These are phyloP conservation scores for Ctenoplectra terminalis DNA, from an alignment of 1,140 invertebrate species.

Conservation along the genomic window DNA sequence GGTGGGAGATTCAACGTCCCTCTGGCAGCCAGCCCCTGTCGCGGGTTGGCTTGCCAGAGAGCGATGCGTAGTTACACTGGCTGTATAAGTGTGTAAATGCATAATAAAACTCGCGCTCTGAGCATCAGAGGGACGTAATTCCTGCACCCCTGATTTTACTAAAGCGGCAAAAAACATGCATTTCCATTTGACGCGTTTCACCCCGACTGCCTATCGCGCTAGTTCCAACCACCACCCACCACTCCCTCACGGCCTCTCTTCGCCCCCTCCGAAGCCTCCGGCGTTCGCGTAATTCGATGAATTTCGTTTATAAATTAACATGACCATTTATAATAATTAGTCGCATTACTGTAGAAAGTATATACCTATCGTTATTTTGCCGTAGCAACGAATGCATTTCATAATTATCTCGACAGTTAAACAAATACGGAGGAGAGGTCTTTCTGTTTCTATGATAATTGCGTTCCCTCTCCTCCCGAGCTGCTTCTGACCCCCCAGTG, in stretches of 20 bases:
- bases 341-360: conserved; percentile 55
- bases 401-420: conserved; percentile 57
- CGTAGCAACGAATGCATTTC: conserved; percentile 53
- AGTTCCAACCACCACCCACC: neutral
- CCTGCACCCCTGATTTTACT: conserved; percentile 75
- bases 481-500: neutral
- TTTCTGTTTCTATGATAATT: conserved; percentile 52
- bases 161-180: conserved; percentile 78
- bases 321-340: conserved; percentile 55
- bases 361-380: conserved; percentile 56
- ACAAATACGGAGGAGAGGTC: conserved; percentile 39
- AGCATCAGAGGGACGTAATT: conserved; percentile 62
- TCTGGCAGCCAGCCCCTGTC: conserved; percentile 66
- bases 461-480: neutral
- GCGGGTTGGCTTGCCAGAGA: conserved; percentile 70
- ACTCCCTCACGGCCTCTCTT: neutral
- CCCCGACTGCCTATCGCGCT: conserved; percentile 39
- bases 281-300: conserved; percentile 51
- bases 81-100: conserved; percentile 83
- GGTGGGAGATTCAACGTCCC: conserved; percentile 78
- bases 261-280: neutral
- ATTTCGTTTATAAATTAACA: conserved; percentile 56
- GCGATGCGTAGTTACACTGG: conserved; percentile 77
- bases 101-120: conserved; percentile 81
- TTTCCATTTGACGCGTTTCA: conserved; percentile 60